Conservation (phyloP, 2,113 vertebrate species). For the Salvelinus alpinus region DNA sequence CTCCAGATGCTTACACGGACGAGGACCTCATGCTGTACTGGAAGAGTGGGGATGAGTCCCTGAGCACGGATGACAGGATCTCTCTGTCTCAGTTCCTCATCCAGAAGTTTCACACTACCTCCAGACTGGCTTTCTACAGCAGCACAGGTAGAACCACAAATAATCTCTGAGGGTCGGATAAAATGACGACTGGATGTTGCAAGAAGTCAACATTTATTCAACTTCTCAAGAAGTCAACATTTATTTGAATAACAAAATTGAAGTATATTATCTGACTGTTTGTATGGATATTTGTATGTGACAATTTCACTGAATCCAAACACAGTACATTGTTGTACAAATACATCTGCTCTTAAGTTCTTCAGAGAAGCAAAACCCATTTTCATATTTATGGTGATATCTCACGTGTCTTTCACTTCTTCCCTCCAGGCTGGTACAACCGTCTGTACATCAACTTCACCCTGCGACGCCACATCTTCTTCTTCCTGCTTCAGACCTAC, state of each 20-base stretch:
- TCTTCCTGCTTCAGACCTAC: constrained; percentile 94
- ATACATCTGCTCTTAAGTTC: background rate
- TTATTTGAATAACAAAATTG: background rate
- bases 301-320: too few relatives aligned
- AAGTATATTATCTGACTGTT: background rate
- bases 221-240: background rate
- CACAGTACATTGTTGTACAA: too few relatives aligned
- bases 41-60: constrained; percentile 92
- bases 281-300: background rate
- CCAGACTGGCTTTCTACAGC: constrained; percentile 94
- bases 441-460: constrained; percentile 94
- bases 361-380: background rate
- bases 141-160: constrained; percentile 82
- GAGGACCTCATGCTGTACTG: constrained; percentile 97
- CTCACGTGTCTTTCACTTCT: background rate
- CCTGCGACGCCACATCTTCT: constrained; percentile 89
- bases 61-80: constrained; percentile 92
- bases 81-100: constrained; percentile 96
- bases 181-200: background rate
- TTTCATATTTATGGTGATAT: background rate
- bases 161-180: background rate
- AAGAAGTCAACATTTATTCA: background rate
- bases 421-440: constrained; percentile 88
- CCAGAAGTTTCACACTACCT: constrained; percentile 93
- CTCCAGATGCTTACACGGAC: constrained; percentile 91